Evolutionary conservation across 2,113 vertebrate species (phyloP).

Genomic region (Chunga burmeisteri): DNA sequence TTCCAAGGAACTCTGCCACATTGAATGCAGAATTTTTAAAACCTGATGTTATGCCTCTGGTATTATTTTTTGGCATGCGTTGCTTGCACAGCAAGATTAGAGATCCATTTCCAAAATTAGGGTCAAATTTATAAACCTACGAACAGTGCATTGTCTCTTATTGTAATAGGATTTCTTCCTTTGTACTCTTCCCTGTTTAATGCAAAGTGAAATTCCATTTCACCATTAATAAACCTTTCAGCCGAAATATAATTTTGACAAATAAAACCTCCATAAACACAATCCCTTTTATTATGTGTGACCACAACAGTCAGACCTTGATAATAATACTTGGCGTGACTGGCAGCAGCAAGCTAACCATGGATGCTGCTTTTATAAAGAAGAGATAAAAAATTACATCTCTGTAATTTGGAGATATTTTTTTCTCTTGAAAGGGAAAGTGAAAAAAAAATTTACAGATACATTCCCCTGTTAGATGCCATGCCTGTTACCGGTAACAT

Average conservation of each 20-base stretch:
- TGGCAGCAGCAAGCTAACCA: not conserved
- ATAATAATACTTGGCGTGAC: not conserved
- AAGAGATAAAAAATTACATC: not conserved
- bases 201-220: not conserved
- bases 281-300: not conserved
- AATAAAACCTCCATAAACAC: not conserved
- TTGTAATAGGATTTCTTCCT: not conserved
- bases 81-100: slow-evolving; percentile 1
- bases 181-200: not conserved
- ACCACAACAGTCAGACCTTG: not conserved
- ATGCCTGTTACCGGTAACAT: not conserved
- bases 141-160: not conserved
- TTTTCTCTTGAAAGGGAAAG: not conserved
- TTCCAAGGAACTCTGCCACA: not conserved
- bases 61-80: not conserved
- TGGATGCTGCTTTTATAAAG: not conserved
- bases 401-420: not conserved
- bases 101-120: not conserved
- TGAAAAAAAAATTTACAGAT: not conserved
- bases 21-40: not conserved
- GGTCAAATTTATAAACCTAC: not conserved
- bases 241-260: not conserved
- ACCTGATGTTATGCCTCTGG: not conserved
- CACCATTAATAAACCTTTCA: not conserved
- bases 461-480: not conserved